A percentile compares a stretch with the other conserved stretches of the same genome.
Evolutionary conservation across 2,888 invertebrate species (phyloP).

Genomic region (Stenichneumon culpator): DNA sequence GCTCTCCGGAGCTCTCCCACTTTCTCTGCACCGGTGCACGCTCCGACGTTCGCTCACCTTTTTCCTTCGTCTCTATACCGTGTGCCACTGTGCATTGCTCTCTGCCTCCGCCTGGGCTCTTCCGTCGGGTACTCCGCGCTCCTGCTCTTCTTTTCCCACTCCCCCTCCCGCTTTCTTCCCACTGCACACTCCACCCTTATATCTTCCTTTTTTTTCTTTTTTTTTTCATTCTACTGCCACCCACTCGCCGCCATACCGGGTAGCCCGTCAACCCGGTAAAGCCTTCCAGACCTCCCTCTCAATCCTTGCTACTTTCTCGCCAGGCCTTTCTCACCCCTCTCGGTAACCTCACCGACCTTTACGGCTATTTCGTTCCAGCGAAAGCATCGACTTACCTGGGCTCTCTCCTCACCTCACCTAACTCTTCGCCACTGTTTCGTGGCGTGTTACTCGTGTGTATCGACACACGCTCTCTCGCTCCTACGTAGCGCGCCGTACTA

Average conservation of each 20-base stretch:
- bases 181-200: constrained; percentile 3
- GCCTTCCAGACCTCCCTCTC: constrained; percentile 37
- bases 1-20: constrained; percentile 44
- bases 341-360: constrained; percentile 61
- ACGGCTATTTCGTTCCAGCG: constrained; percentile 61
- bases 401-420: constrained; percentile 38
- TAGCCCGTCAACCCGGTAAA: constrained; percentile 59
- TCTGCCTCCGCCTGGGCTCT: constrained; percentile 36
- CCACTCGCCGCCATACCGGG: constrained; percentile 12
- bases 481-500: neutral
- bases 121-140: constrained; percentile 14
- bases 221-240: constrained; percentile 57
- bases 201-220: constrained; percentile 38
- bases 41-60: constrained; percentile 47
- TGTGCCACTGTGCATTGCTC: constrained; percentile 1
- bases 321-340: constrained; percentile 45
- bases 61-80: constrained; percentile 51
- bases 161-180: neutral
- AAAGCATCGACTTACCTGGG: constrained; percentile 62
- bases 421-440: constrained; percentile 26
- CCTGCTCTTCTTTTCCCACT: constrained; percentile 41
- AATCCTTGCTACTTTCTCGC: constrained; percentile 47
- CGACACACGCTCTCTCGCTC: too few species aligned
- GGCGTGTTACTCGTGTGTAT: too few species aligned
- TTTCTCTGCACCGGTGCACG: neutral